Base-by-base conservation (phyloP, 2,113 vertebrate species). In the Bos javanicus region DNA sequence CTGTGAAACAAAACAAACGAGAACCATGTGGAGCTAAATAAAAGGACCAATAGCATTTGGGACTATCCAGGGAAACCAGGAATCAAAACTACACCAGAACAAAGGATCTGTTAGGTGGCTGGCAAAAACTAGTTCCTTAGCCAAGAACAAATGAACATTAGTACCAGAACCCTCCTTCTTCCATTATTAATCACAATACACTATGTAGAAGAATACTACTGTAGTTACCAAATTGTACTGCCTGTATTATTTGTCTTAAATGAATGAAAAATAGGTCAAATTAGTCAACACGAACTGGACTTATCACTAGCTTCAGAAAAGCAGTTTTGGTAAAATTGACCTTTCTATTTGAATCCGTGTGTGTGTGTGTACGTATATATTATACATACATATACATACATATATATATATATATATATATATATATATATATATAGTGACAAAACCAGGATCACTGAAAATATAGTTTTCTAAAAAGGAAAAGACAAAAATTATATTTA, bases 231-330 rank as follows among this genome's bases (percentile, higher is more conserved):
- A 36, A 83, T 10, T 76, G 11, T 67, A 92, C 1, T 87, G 88
- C 59, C 85, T 89, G 23, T 50, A 81, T 89, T 48, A 60, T 60
- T 36, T 83, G 12, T 95, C 13, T 94, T 92, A 95, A 91, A 91
- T 33, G 28, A 84, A 95, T 10, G 48, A 43, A 88, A 94, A 92
- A 86, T 28, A 57, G 33, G 33, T 94, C 54, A 82, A 76, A 90
- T 33, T 82, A 64, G 48, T 92, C 84, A 94, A 62, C 7, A 54
- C 48, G 56, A 94, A 90, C 19, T 54, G 15, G 39, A 91, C 83
- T 87, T 93, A 92, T 62, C 92, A 86, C 25, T 28, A 94, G 71
- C 67, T 94, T 28, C 87, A 97, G 60, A 74, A 97, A 87, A 96
- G 78, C 26, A 62, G 39, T 71, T 78, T 82, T 11, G 19, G 28